phyloP scores from a whole-genome alignment of 2,797 vertebrate genomes.

The Syndactyla subalaris region DNA sequence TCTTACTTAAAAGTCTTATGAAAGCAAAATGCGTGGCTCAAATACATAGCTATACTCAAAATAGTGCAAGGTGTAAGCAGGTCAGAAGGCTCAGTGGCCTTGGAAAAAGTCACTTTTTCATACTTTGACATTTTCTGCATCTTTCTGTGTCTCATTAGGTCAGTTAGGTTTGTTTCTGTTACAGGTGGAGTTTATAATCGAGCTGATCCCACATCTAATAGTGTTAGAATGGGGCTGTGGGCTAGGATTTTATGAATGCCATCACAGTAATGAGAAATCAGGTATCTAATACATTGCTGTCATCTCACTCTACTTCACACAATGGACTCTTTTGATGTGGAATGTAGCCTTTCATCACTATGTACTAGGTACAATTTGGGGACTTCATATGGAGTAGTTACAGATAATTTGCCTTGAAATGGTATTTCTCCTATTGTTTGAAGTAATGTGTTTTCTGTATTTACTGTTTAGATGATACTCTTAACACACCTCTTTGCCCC shows the following conservation, averaged over 20 bases:
- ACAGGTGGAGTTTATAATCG: not conserved
- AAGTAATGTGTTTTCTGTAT: not conserved
- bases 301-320: not conserved
- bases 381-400: not conserved
- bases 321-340: not conserved
- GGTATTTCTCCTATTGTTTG: not conserved
- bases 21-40: not conserved
- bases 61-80: not conserved
- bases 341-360: not conserved
- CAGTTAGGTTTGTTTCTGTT: not conserved
- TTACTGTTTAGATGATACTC: not conserved
- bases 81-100: not conserved
- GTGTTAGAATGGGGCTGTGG: not conserved
- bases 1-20: not conserved
- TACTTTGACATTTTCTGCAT: not conserved
- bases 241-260: not conserved
- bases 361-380: not conserved
- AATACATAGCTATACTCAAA: not conserved
- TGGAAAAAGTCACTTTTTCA: not conserved
- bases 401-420: not conserved
- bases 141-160: not conserved
- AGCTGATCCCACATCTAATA: not conserved
- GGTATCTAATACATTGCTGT: not conserved
- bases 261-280: not conserved
- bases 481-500: not conserved